phyloP scores from a whole-genome alignment of 2,888 invertebrate genomes.

The Epicampocera succincta region DNA sequence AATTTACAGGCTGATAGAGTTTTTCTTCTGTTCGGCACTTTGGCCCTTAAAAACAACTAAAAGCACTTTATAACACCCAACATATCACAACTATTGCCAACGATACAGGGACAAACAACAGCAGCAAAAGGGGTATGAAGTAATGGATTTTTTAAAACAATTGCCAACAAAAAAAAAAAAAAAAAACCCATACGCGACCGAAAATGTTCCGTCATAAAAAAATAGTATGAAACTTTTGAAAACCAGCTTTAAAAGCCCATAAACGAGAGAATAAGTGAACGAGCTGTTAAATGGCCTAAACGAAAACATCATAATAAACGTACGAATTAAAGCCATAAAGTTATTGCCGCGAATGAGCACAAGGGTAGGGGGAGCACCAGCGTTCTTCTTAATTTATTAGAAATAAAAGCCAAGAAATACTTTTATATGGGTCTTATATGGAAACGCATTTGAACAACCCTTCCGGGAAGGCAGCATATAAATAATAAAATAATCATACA shows the following conservation, averaged over 20 bases:
- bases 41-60: constrained; percentile 54
- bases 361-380: constrained; percentile 28
- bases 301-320: constrained; percentile 31
- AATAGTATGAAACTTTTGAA: constrained; percentile 6
- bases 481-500: constrained; percentile 56
- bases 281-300: constrained; percentile 57
- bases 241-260: constrained; percentile 55
- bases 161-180: too few species aligned
- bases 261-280: constrained; percentile 14
- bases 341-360: constrained; percentile 28
- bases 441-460: constrained; percentile 55
- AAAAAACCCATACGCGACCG: constrained; percentile 39
- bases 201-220: background rate
- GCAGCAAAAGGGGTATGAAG: constrained; percentile 42
- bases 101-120: background rate
- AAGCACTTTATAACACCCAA: constrained; percentile 60
- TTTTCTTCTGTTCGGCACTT: background rate
- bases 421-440: constrained; percentile 3
- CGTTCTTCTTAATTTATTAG: constrained; percentile 21
- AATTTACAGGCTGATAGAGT: constrained; percentile 10
- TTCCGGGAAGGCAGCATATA: constrained; percentile 58
- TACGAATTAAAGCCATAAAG: constrained; percentile 56
- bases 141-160: constrained; percentile 78
- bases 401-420: constrained; percentile 15
- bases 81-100: background rate